Base-by-base conservation (phyloP, 2,888 invertebrate species). In the Epicampocera succincta region DNA sequence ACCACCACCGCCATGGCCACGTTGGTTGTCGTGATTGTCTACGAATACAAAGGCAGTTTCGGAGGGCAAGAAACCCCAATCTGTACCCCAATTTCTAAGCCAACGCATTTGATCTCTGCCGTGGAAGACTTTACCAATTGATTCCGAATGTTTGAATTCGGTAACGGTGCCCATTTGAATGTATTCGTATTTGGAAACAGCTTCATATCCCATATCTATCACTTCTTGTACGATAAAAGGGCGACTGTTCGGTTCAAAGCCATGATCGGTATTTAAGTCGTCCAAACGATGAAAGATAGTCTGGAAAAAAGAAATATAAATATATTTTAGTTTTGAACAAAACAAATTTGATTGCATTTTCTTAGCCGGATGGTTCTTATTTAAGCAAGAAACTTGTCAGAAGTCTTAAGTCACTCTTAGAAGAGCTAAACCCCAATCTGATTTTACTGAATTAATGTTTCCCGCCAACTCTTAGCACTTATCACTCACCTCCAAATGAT, bases 1-100 rank as follows among this genome's bases (percentile, higher is more conserved):
- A 9, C 90, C 92, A 58, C 93, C 93, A 9, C 91, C 92, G 58
- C 93, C 94, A 84, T 94, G 94, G 3, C 95, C 95, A 87, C 98
- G 93, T 90, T 97, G 97, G 88, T 96, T 97, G 89, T 98, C 98
- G 87, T 98, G 98, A 91, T 98, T 98, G 87, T 97, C 97, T 42
- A 97, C 93, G 87, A 97, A 97, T n/a, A 95, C 93, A 0, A 97
- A 87, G 0, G 96, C 93, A 68, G 93, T 93, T 0, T 87, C 88
- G 0, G 93, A 92, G 11, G 93, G 91, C 0, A 95, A 87, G 19
- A 96, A 92, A 56, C 92, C 93, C 96, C 96, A 96, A 12, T 87
- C 91, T 2, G 93, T 91, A 15, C 95, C 95, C 92, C 94, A 95
- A 87, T 92, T 95, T 1, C 84, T 82, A 3, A 96, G 90, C 92